phyloP scores from a whole-genome alignment of 2,888 invertebrate species.

The Thereva nobilitata region DNA sequence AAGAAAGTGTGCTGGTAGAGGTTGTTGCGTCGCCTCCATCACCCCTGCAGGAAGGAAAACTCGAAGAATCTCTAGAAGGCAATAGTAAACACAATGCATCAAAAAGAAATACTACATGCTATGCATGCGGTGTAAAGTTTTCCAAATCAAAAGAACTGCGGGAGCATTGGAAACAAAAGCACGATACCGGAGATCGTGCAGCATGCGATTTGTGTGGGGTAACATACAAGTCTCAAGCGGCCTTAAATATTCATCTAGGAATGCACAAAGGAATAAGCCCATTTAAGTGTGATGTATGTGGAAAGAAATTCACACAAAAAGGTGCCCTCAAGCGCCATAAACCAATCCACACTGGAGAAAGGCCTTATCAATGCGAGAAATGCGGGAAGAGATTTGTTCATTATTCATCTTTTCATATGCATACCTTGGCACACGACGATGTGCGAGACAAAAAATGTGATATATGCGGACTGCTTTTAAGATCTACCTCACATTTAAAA shows the following conservation, averaged over 20 bases:
- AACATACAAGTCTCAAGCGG: constrained; percentile 60
- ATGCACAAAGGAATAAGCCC: constrained; percentile 61
- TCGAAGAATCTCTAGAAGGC: not conserved
- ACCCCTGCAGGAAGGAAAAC: too few species aligned
- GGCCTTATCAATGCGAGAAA: constrained; percentile 57
- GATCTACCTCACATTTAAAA: constrained; percentile 57
- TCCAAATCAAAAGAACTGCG: constrained; percentile 18
- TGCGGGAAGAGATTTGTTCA: constrained; percentile 59
- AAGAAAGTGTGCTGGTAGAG: too few species aligned
- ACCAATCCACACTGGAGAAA: constrained; percentile 61
- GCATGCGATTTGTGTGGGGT: constrained; percentile 60
- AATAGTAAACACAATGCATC: not conserved
- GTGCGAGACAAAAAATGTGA: constrained; percentile 42
- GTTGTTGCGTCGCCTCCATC: too few species aligned
- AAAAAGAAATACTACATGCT: constrained; percentile 29
- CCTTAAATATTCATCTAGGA: constrained; percentile 60
- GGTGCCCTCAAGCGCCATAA: constrained; percentile 61
- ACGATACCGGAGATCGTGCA: constrained; percentile 15
- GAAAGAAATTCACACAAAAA: constrained; percentile 63
- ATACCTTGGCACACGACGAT: constrained; percentile 53
- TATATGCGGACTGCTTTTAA: constrained; percentile 51
- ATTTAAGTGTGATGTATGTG: constrained; percentile 60
- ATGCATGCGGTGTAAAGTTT: constrained; percentile 37
- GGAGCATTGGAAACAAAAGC: constrained; percentile 34
- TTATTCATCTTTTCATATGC: constrained; percentile 58